Base-by-base conservation (phyloP, 2,888 invertebrate species). In the Drosophila stalkeri region DNA sequence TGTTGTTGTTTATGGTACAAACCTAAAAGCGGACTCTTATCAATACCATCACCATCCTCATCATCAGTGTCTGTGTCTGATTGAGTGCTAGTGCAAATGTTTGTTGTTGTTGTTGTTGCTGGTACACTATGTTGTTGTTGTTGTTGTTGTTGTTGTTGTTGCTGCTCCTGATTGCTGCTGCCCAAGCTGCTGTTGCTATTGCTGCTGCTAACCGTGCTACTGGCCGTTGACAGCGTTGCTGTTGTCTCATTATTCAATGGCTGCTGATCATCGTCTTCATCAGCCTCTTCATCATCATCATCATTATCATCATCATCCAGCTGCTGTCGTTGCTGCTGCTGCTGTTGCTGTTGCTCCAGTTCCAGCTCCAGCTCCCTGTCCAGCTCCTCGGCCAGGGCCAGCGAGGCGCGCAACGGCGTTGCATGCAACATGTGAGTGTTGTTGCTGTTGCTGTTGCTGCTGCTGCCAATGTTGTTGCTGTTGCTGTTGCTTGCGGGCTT, bases 1-100 rank as follows among this genome's bases (percentile, higher is more conserved):
- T 61, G 57, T 80, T 74, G 76, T 72, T 82, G 73, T 74, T 73
- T 76, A 76, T 82, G 81, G 79, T 93, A 93, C 93, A 91, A 93
- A 93, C 93, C 93, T 92, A 92, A 87, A 90, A 93, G 93, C 75
- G 92, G 92, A 92, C 92, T 92, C 89, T 91, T 91, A 91, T 93
- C 86, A 91, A 84, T 90, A 89, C 83, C 88, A 86, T 81, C 83
- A 90, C 85, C 82, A 82, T 89, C 88, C 82, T 84, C 89, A 77
- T 77, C 81, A 54, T 90, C 91, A 75, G 77, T 84, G 67, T 84
- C 88, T 56, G 80, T 82, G 75, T 77, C 85, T 76, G 79, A 87
- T 81, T 64, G 82, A 85, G 69, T 80, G 86, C 74, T 77, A 64
- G 68, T 76, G 70, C 82, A 74, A 72, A 59, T 73, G 85, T 91